Evolutionary conservation across 2,113 vertebrate genomes (phyloP), one percentile per base, ranked within the genome.

Genomic region (Atractosteus spatula): DNA sequence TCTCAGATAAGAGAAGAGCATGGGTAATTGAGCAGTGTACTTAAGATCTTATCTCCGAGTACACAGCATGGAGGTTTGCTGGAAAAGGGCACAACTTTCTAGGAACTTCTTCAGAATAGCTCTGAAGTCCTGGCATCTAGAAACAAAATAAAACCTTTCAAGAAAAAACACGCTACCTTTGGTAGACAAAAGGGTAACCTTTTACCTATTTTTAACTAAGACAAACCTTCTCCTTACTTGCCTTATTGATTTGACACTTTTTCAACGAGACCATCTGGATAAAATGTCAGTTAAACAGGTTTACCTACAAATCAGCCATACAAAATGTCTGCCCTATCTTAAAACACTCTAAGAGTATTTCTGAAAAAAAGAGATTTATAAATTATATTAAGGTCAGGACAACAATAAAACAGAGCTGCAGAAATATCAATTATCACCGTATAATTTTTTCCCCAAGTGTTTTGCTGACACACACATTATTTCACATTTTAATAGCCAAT

Each of bases 401-500:
- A 59, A 81, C 87, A 89, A 86, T 84, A 87, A 86, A 87, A 89
- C 84, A 87, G 87, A 88, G 86, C 89, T 90, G 86, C 82, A 83
- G 77, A 81, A 86, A 79, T 79, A 81, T 86, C 90, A 91, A 91
- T 91, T 91, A 91, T 77, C 83, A 86, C 82, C 83, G 88, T 81
- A 88, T 79, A 85, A 72, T 65, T 82, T 81, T 10, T 85, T 86
- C 87, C 86, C 86, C 84, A 87, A 78, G 69, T 82, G 81, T 89
- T 92, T 80, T 91, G 91, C 92, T 93, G 92, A 93, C 91, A 92
- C 87, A 86, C 85, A 86, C 88, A 87, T 90, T 90, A 89, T 88
- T 84, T 89, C 86, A 88, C 88, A 87, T 89, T 92, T 91, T 92
- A 91, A 90, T 89, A 90, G 86, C 89, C 90, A 91, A 90, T 90